phyloP scores from a whole-genome alignment of 2,797 vertebrate genomes.

The Alosa sapidissima region DNA sequence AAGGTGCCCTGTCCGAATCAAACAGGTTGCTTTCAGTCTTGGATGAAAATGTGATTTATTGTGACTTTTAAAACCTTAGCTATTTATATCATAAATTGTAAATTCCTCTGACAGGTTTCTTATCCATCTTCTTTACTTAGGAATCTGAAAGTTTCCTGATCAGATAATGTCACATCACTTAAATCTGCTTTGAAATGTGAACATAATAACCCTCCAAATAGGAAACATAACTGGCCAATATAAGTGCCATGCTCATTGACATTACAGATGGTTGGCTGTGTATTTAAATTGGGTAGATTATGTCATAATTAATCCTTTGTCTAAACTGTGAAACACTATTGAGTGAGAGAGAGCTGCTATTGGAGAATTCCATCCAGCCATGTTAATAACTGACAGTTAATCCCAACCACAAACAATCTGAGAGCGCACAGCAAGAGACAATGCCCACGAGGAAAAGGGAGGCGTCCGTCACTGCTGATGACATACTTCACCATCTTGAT shows the following conservation, averaged over 20 bases:
- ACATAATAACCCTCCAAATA: neutral
- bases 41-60: neutral
- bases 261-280: neutral
- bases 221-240: neutral
- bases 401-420: conserved; percentile 4
- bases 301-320: neutral
- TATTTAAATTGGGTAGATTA: neutral
- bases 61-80: neutral
- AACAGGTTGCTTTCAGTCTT: conserved; percentile 20
- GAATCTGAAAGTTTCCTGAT: neutral
- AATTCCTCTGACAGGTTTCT: neutral
- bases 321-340: neutral
- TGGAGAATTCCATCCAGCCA: conserved; percentile 4
- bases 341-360: neutral
- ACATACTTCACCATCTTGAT: conserved; percentile 2
- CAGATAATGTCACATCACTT: neutral
- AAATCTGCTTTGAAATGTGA: neutral
- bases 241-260: neutral
- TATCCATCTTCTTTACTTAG: neutral
- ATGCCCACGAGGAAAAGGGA: conserved; percentile 6
- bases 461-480: neutral
- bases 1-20: conserved; percentile 24
- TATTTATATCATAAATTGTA: neutral
- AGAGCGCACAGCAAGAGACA: neutral
- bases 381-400: conserved; percentile 15